phyloP scores from a whole-genome alignment of 2,113 vertebrate species.

The Alosa alosa region DNA sequence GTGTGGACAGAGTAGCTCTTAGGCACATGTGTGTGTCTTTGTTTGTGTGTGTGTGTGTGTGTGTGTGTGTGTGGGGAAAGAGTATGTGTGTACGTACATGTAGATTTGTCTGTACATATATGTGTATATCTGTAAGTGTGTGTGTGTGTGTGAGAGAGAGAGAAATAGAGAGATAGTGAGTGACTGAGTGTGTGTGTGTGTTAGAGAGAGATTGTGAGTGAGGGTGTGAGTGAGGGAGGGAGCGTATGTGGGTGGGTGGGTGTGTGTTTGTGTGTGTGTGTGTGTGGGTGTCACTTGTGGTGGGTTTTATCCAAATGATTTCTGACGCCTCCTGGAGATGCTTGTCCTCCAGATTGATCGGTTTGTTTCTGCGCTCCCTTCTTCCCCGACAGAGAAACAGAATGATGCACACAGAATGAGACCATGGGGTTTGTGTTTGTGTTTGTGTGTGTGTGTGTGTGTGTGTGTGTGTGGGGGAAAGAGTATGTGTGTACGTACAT shows the following conservation, averaged over 20 bases:
- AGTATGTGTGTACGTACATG: neutral
- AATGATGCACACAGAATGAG: neutral
- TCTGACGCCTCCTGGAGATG: neutral
- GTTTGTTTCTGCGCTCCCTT: neutral
- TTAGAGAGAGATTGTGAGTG: no score
- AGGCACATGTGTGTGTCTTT: neutral
- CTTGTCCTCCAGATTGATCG: neutral
- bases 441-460: conserved; percentile 19
- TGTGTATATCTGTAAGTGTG: conserved; percentile 9
- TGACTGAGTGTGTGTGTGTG: no score
- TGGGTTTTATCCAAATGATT: neutral
- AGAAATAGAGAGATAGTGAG: accelerated
- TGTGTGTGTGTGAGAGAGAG: neutral
- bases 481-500: conserved; percentile 1
- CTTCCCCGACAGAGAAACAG: neutral
- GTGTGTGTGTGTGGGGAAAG: neutral
- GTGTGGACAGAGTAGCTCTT: neutral
- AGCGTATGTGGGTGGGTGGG: neutral
- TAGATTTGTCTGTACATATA: neutral
- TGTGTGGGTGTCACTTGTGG: neutral
- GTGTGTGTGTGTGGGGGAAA: neutral
- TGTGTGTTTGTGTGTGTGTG: neutral
- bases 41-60: neutral
- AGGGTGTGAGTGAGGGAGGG: neutral
- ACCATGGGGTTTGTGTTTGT: neutral